A percentile compares a stretch with the other conserved stretches of the same genome.
phyloP scores from a whole-genome alignment of 2,888 invertebrate species.

The Chloroclystis v-ata region DNA sequence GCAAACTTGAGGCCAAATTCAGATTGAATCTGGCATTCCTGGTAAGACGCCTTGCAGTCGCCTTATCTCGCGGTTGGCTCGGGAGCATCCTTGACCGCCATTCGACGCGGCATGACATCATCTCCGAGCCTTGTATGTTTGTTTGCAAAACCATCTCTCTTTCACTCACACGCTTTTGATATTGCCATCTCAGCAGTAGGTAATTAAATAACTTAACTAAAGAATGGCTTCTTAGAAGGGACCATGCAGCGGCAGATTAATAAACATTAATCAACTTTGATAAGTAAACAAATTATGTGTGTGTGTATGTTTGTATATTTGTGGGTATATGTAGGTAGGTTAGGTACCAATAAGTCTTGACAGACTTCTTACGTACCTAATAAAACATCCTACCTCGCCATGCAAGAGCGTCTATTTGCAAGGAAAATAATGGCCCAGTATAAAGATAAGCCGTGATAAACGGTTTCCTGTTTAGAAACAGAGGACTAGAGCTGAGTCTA shows the following conservation, averaged over 20 bases:
- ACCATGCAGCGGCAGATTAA: too few relatives aligned
- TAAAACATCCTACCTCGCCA: conserved; percentile 8
- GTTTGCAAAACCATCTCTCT: conserved; percentile 20
- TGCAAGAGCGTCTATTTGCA: conserved; percentile 20
- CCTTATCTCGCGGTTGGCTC: conserved; percentile 33
- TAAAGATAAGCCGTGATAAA: conserved; percentile 28
- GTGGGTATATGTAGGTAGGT: too few relatives aligned
- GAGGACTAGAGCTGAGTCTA: conserved; percentile 26
- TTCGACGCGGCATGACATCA: conserved; percentile 66
- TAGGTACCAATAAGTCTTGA: conserved; percentile 1
- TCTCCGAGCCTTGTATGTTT: conserved; percentile 30
- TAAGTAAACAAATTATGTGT: too few relatives aligned
- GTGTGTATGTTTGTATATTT: too few relatives aligned
- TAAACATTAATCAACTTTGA: too few relatives aligned
- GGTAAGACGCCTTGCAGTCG: conserved; percentile 12
- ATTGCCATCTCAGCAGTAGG: conserved; percentile 13
- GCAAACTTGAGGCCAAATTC: neutral
- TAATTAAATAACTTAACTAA: conserved; percentile 15
- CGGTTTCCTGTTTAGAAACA: conserved; percentile 28
- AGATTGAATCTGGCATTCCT: conserved; percentile 9
- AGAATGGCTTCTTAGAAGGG: conserved; percentile 6
- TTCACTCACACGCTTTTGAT: conserved; percentile 15
- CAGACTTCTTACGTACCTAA: neutral
- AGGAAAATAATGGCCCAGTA: conserved; percentile 26
- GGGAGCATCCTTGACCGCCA: conserved; percentile 69